phyloP scores from a whole-genome alignment of 2,888 invertebrate species.

The Galerucella calmariensis region DNA sequence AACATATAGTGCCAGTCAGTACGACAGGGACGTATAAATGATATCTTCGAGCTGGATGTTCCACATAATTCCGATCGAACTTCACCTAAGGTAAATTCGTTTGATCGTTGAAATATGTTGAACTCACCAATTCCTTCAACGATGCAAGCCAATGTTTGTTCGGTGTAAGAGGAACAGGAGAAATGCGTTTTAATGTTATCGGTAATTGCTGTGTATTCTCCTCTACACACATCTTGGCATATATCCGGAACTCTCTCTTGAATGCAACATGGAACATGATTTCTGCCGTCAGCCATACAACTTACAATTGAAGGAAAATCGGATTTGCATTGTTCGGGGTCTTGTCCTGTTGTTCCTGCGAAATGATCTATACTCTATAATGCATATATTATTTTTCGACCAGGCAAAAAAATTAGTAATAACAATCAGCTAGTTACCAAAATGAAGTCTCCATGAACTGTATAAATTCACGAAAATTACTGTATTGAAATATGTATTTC shows the following conservation, averaged over 20 bases:
- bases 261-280: slow-evolving; percentile 87
- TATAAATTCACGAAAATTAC: neutral
- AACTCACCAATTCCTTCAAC: slow-evolving; percentile 78
- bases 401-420: slow-evolving; percentile 4
- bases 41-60: no score
- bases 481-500: neutral
- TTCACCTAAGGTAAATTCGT: no score
- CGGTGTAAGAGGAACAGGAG: slow-evolving; percentile 84
- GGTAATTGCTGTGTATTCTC: slow-evolving; percentile 86
- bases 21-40: no score
- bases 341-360: slow-evolving; percentile 81
- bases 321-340: slow-evolving; percentile 82
- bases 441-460: no score
- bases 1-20: no score
- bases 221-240: slow-evolving; percentile 86
- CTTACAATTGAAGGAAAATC: slow-evolving; percentile 84
- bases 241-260: slow-evolving; percentile 84
- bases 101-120: no score
- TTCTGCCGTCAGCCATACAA: slow-evolving; percentile 83
- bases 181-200: slow-evolving; percentile 87
- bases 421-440: slow-evolving; percentile 19
- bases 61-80: neutral
- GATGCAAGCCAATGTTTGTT: slow-evolving; percentile 84
- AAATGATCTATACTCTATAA: slow-evolving; percentile 54
- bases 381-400: slow-evolving; percentile 22